phyloP scores from a whole-genome alignment of 2,888 invertebrate species.

The Cheilosia urbana region DNA sequence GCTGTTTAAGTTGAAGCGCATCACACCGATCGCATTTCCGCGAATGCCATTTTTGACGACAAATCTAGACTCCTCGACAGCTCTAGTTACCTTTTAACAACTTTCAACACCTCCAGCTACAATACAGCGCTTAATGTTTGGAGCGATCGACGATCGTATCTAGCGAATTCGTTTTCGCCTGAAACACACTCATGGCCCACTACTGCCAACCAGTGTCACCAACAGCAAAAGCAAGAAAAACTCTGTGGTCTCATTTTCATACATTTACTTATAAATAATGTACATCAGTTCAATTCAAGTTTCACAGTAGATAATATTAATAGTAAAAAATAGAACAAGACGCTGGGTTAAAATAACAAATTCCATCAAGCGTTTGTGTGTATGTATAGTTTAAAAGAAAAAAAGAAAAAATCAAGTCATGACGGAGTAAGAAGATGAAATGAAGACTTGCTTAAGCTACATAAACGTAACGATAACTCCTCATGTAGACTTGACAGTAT shows the following conservation, averaged over 20 bases:
- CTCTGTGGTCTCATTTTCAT: not conserved
- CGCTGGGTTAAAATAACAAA: constrained; percentile 4
- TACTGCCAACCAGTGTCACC: not conserved
- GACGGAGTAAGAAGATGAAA: constrained; percentile 9
- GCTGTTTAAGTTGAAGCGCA: too few relatives aligned
- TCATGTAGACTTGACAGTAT: not conserved
- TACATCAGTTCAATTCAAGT: constrained; percentile 66
- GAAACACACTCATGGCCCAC: too few relatives aligned
- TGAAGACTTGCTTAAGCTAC: constrained; percentile 13
- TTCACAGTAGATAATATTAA: constrained; percentile 25
- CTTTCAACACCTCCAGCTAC: too few relatives aligned
- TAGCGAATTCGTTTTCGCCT: too few relatives aligned
- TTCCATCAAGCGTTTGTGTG: constrained; percentile 9
- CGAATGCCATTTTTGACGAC: too few relatives aligned
- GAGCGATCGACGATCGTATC: too few relatives aligned
- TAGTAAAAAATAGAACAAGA: constrained; percentile 25
- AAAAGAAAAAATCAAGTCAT: not conserved
- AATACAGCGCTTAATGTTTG: too few relatives aligned
- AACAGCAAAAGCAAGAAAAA: not conserved
- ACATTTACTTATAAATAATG: constrained; percentile 44
- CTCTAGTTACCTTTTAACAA: too few relatives aligned
- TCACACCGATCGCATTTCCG: too few relatives aligned
- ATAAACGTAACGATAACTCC: constrained; percentile 16
- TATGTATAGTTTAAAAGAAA: not conserved
- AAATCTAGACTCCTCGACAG: too few relatives aligned